These are phyloP conservation scores for Resseliella maxima DNA, from an alignment of 2,888 invertebrate genomes.

Conservation along the genomic window DNA sequence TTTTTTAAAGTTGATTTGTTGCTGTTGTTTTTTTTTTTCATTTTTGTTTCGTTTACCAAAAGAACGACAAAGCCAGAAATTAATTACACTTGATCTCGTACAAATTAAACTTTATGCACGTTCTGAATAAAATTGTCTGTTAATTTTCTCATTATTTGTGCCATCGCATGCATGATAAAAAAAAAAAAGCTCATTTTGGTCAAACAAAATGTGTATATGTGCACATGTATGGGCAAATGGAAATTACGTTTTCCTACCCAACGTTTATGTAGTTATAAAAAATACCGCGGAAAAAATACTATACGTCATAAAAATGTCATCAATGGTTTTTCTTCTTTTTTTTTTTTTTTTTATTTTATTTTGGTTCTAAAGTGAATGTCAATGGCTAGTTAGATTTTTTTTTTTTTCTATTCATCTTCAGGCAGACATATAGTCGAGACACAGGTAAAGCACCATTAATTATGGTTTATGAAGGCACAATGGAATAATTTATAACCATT, in stretches of 20 bases:
- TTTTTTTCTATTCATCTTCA: not conserved
- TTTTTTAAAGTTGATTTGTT: not conserved
- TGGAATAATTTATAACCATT: not conserved
- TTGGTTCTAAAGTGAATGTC: not conserved
- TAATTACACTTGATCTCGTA: constrained; percentile 39
- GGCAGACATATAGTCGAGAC: not conserved
- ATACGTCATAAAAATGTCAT: constrained; percentile 31
- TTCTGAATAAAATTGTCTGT: constrained; percentile 31
- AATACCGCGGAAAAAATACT: not conserved
- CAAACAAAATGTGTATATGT: not conserved
- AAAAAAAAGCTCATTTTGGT: not conserved
- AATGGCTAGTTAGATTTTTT: not conserved
- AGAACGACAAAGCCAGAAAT: not conserved
- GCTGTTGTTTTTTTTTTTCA: not conserved
- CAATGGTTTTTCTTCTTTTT: too few species aligned
- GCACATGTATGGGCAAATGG: not conserved
- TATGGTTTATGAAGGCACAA: not conserved
- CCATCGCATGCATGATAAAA: not conserved
- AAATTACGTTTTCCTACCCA: not conserved
- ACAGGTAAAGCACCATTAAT: not conserved
- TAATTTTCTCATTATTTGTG: constrained; percentile 44
- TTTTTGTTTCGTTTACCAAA: not conserved
- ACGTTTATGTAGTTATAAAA: not conserved
- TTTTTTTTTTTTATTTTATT: too few species aligned
- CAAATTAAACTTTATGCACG: constrained; percentile 41